Conservation (phyloP, 2,888 invertebrate genomes). For the Lasioglossum villosulum region DNA sequence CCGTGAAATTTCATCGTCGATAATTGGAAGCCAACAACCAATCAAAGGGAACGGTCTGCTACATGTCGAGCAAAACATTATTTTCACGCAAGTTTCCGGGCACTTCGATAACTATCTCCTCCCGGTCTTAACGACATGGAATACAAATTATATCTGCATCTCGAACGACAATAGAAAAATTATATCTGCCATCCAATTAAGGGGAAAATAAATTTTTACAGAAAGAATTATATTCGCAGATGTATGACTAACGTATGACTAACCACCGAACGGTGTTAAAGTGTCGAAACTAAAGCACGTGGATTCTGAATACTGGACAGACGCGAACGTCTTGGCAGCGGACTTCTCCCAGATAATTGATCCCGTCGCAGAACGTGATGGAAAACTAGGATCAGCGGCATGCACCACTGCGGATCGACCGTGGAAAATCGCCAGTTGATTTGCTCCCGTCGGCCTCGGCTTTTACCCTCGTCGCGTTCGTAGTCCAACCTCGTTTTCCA, state of each 20-base stretch:
- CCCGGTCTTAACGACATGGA: too few relatives aligned
- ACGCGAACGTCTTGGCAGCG: background rate
- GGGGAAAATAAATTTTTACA: too few relatives aligned
- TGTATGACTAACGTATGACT: too few relatives aligned
- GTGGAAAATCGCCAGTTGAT: slow-evolving; percentile 72
- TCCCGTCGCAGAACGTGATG: slow-evolving; percentile 44
- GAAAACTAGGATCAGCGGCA: background rate
- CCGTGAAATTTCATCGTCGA: background rate
- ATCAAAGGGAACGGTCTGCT: background rate
- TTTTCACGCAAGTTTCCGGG: background rate
- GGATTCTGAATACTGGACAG: background rate
- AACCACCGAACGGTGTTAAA: background rate
- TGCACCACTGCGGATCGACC: slow-evolving; percentile 56
- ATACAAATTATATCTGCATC: too few relatives aligned
- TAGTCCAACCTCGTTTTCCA: slow-evolving; percentile 68
- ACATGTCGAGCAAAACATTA: background rate
- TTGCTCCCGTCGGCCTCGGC: slow-evolving; percentile 16
- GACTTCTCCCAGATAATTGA: slow-evolving; percentile 55
- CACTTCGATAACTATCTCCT: background rate
- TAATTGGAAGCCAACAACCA: background rate
- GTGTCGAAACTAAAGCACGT: background rate
- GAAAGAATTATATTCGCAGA: too few relatives aligned
- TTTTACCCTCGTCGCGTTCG: slow-evolving; percentile 52
- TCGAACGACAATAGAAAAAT: too few relatives aligned
- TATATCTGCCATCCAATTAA: too few relatives aligned